These are phyloP conservation scores for Pristionchus mayeri DNA, from an alignment of 2,888 invertebrate genomes.

Conservation along the genomic window DNA sequence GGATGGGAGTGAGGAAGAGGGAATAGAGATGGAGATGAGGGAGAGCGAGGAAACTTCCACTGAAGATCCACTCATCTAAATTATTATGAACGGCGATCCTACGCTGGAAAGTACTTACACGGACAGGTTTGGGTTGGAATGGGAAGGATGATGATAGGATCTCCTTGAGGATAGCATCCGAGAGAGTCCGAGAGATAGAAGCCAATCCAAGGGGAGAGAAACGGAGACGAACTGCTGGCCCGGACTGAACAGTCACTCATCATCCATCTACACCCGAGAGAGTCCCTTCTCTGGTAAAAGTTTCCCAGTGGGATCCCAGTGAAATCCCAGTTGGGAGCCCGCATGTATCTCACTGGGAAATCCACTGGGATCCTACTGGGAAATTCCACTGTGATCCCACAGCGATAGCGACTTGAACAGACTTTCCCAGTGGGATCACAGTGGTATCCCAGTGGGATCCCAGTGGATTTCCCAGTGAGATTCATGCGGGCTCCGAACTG, in stretches of 20 bases:
- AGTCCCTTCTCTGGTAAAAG: no score
- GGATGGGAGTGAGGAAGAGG: not conserved
- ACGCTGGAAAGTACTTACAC: not conserved
- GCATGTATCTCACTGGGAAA: no score
- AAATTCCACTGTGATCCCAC: no score
- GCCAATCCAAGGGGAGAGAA: conserved; percentile 5
- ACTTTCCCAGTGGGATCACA: no score
- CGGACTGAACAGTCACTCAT: conserved; percentile 37
- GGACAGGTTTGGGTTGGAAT: not conserved
- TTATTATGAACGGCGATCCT: not conserved
- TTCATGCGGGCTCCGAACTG: no score
- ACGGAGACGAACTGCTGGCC: conserved; percentile 35
- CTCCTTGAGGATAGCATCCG: conserved; percentile 3
- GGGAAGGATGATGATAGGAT: conserved; percentile 30
- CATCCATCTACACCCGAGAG: no score
- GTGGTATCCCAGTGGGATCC: no score
- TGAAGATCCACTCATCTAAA: conserved; percentile 29
- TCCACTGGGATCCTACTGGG: no score
- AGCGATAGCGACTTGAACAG: no score
- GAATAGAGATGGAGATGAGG: not conserved
- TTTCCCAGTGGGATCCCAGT: no score
- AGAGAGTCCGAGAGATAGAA: not conserved
- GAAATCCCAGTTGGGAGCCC: no score
- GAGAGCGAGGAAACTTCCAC: not conserved
- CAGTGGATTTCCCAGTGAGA: no score